These are phyloP conservation scores for Novumbra hubbsi DNA, from an alignment of 2,797 vertebrate genomes.

Conservation along the genomic window DNA sequence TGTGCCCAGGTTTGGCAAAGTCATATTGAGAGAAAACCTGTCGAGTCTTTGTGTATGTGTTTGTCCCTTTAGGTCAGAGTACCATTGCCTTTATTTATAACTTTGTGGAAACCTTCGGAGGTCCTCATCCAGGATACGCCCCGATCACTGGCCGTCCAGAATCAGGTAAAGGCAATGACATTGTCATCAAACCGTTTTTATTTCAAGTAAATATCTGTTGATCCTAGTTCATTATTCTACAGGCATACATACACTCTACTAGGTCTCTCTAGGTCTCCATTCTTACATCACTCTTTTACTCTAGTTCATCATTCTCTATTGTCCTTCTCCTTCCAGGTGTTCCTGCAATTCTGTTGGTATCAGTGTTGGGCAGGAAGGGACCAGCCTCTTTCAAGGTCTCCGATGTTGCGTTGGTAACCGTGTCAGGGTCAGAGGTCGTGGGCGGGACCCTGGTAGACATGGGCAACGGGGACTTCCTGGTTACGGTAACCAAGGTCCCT, in stretches of 20 bases:
- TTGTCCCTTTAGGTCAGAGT: conserved; percentile 70
- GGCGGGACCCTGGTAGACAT: conserved; percentile 49
- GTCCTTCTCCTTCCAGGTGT: conserved; percentile 46
- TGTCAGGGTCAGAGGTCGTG: conserved; percentile 45
- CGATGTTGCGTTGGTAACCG: conserved; percentile 51
- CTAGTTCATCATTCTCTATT: neutral
- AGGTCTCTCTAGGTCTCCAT: too few species aligned
- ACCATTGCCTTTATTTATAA: conserved; percentile 70
- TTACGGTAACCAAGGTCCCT: conserved; percentile 58
- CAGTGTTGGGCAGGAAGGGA: conserved; percentile 65
- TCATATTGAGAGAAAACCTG: too few species aligned
- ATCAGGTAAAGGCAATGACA: conserved; percentile 54
- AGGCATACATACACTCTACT: too few species aligned
- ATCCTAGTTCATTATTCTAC: too few species aligned
- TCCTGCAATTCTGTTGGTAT: conserved; percentile 59
- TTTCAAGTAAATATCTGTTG: too few species aligned
- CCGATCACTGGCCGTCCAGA: conserved; percentile 64
- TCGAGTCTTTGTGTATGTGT: too few species aligned
- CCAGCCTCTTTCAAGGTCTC: conserved; percentile 50
- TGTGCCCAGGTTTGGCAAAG: neutral
- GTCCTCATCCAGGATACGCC: conserved; percentile 72
- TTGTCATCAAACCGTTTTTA: too few species aligned
- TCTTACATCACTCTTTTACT: too few species aligned
- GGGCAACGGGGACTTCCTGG: conserved; percentile 59
- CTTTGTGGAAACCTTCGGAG: conserved; percentile 71